Percentiles rank a stretch among this genome's conserved stretches.
These are phyloP conservation scores for Crioceris asparagi DNA, from an alignment of 2,888 invertebrate genomes.

Conservation along the genomic window DNA sequence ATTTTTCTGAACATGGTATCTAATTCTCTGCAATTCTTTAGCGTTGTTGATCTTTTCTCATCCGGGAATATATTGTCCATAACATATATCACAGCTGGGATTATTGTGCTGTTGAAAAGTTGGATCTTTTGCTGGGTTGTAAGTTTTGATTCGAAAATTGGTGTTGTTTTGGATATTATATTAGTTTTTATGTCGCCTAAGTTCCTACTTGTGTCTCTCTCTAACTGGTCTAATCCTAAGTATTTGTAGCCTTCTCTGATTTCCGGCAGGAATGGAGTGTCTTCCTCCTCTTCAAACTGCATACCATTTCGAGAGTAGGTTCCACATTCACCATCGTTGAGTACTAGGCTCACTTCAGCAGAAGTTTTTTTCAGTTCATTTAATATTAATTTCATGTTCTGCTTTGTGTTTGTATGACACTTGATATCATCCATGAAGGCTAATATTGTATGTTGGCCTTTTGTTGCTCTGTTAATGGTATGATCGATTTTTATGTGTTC, in stretches of 20 bases:
- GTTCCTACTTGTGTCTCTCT: slow-evolving; percentile 7
- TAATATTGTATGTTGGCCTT: no score
- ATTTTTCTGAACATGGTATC: no score
- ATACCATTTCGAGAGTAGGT: slow-evolving; percentile 1
- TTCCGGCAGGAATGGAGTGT: slow-evolving; percentile 7
- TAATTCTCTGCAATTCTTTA: no score
- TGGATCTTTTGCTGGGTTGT: slow-evolving; percentile 5
- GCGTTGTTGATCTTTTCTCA: no score
- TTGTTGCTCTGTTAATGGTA: no score
- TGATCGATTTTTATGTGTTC: no score
- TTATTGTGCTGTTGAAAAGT: no score
- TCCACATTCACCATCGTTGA: slow-evolving; percentile 10
- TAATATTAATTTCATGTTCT: slow-evolving; percentile 6
- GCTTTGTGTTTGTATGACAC: slow-evolving; percentile 5
- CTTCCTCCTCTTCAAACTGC: not conserved
- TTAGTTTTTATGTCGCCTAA: not conserved
- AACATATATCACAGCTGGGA: no score
- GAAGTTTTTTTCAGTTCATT: slow-evolving; percentile 1
- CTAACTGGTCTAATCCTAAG: slow-evolving; percentile 9
- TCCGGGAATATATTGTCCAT: no score
- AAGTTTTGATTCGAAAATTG: slow-evolving; percentile 5
- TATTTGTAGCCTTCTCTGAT: slow-evolving; percentile 12
- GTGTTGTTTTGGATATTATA: slow-evolving; percentile 1
- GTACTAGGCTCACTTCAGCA: slow-evolving; percentile 6
- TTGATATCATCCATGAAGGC: slow-evolving; percentile 11